A percentile compares a stretch with the other conserved stretches of the same genome.
These are phyloP conservation scores for Acinonyx jubatus DNA, from an alignment of 2,113 vertebrate genomes.

Conservation along the genomic window DNA sequence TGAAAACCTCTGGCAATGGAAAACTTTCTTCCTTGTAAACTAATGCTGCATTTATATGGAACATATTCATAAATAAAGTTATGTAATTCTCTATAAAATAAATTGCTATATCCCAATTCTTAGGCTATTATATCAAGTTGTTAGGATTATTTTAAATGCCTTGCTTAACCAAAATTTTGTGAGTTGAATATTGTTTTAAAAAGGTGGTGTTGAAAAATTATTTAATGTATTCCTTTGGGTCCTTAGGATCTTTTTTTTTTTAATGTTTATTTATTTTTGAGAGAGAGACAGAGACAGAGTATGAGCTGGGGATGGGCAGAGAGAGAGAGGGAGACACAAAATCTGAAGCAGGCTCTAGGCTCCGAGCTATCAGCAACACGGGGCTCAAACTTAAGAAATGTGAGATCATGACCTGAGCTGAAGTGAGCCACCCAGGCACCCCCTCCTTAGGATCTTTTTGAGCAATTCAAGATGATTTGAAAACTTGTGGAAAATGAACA, in stretches of 20 bases:
- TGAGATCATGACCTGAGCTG: no score
- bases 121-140: neutral
- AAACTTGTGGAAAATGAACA: neutral
- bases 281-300: no score
- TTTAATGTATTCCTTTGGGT: neutral
- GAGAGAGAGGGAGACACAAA: no score
- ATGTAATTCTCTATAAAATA: neutral
- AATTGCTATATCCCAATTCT: neutral
- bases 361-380: no score
- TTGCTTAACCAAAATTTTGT: conserved; percentile 6
- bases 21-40: neutral
- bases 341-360: no score
- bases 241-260: neutral
- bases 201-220: neutral
- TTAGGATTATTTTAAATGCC: conserved; percentile 1
- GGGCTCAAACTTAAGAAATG: no score
- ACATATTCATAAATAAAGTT: neutral
- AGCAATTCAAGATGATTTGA: neutral
- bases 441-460: neutral
- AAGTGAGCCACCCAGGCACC: no score
- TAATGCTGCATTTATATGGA: neutral
- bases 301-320: no score
- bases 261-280: no score
- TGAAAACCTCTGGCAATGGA: neutral
- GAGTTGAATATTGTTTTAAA: neutral